phyloP scores from a whole-genome alignment of 2,113 vertebrate species.

The Chlorodrepanis virens region DNA sequence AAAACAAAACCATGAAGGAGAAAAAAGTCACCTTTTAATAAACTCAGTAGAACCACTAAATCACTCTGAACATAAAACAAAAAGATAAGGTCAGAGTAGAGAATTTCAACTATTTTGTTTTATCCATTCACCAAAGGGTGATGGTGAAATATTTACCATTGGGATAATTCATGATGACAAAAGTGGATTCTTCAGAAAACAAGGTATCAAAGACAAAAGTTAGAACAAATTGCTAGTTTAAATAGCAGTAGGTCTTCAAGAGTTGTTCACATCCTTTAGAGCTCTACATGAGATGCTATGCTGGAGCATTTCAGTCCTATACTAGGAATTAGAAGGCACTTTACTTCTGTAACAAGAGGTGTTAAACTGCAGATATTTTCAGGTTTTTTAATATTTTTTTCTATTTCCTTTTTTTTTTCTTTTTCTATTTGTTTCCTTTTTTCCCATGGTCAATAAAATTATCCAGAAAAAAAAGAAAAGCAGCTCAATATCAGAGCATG shows the following conservation, averaged over 20 bases:
- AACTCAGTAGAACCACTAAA: not conserved
- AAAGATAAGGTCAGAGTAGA: not conserved
- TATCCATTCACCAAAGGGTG: not conserved
- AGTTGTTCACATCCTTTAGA: not conserved
- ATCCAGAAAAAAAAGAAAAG: not conserved
- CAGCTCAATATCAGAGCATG: not conserved
- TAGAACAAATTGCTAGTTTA: not conserved
- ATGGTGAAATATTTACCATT: not conserved
- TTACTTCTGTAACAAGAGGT: not conserved
- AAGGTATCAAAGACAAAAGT: not conserved
- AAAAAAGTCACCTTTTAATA: not conserved
- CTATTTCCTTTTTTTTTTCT: not conserved
- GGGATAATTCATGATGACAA: not conserved
- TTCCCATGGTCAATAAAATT: not conserved
- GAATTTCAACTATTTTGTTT: not conserved
- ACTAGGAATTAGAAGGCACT: not conserved
- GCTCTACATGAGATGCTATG: not conserved
- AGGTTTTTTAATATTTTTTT: accelerated
- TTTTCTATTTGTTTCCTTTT: not conserved
- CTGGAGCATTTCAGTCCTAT: not conserved
- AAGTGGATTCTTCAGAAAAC: not conserved
- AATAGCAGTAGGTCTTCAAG: not conserved
- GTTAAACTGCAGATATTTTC: not conserved
- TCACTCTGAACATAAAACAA: not conserved
- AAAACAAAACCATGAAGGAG: not conserved